Percentiles rank a stretch among this genome's conserved stretches.
phyloP scores from a whole-genome alignment of 2,888 invertebrate species.

The Polydrusus pterygomalis region DNA sequence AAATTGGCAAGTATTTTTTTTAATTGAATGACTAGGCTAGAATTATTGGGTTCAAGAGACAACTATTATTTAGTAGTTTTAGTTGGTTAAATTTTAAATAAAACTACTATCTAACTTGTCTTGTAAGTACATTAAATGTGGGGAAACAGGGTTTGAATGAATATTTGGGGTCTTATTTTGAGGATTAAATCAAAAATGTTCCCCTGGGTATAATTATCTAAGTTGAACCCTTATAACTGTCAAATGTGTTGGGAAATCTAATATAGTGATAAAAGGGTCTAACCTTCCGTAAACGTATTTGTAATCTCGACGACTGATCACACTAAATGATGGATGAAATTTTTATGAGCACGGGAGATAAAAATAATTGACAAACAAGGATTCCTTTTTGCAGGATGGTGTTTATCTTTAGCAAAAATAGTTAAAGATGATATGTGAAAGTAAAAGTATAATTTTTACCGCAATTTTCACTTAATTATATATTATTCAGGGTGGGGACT shows the following conservation, averaged over 20 bases:
- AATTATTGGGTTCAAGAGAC: no score
- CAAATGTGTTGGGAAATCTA: constrained; percentile 32
- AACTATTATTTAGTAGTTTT: no score
- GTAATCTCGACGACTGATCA: constrained; percentile 1
- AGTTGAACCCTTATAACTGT: constrained; percentile 36
- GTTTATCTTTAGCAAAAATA: no score
- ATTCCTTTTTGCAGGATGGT: neutral
- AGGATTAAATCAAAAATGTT: constrained; percentile 29
- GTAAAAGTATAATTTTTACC: no score
- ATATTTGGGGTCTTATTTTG: constrained; percentile 19
- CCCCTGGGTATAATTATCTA: constrained; percentile 34
- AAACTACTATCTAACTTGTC: neutral
- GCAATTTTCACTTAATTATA: no score
- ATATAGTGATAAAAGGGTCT: constrained; percentile 23
- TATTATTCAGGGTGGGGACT: no score
- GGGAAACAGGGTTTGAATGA: constrained; percentile 3
- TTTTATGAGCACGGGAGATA: neutral
- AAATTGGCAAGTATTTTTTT: no score
- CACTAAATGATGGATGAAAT: neutral
- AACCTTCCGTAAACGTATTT: constrained; percentile 25
- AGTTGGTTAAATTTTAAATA: no score
- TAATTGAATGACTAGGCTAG: no score
- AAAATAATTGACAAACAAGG: neutral
- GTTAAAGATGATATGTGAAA: no score
- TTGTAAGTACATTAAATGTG: neutral